Conservation (phyloP, 2,888 invertebrate species). For the Brassicogethes aeneus region DNA sequence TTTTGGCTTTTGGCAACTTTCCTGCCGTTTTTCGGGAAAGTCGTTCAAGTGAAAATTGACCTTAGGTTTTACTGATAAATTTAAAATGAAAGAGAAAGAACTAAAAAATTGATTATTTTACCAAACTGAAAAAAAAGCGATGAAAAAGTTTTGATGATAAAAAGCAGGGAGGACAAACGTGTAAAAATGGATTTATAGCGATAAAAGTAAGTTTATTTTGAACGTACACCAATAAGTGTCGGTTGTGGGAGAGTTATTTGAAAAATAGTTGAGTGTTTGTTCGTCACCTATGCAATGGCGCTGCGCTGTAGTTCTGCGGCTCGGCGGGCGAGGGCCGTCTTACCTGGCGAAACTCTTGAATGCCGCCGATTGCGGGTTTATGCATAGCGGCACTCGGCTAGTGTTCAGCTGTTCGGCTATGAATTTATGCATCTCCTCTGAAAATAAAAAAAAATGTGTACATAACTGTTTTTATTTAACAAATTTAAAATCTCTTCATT, state of each 20-base stretch:
- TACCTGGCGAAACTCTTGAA: constrained; percentile 99
- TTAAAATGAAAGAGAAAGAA: too few species aligned
- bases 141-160: too few species aligned
- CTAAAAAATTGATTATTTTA: too few species aligned
- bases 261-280: background rate
- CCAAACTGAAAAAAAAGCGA: too few species aligned
- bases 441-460: constrained; percentile 29
- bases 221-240: constrained; percentile 37
- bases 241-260: background rate
- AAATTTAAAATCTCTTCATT: background rate
- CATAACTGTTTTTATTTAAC: too few species aligned
- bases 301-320: constrained; percentile 34
- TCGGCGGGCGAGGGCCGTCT: constrained; percentile 41
- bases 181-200: too few species aligned
- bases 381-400: constrained; percentile 95
- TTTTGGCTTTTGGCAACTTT: too few species aligned
- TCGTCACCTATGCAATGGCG: constrained; percentile 45
- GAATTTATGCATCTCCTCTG: constrained; percentile 99
- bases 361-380: constrained; percentile 99
- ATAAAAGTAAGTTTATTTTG: too few species aligned
- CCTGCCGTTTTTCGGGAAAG: too few species aligned
- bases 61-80: too few species aligned
- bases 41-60: too few species aligned
- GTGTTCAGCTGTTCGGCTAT: constrained; percentile 94
- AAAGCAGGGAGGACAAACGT: too few species aligned